A percentile compares a stretch with the other conserved stretches of the same genome.
Conservation (phyloP, 2,797 vertebrate species). For the Rachycentron canadum region DNA sequence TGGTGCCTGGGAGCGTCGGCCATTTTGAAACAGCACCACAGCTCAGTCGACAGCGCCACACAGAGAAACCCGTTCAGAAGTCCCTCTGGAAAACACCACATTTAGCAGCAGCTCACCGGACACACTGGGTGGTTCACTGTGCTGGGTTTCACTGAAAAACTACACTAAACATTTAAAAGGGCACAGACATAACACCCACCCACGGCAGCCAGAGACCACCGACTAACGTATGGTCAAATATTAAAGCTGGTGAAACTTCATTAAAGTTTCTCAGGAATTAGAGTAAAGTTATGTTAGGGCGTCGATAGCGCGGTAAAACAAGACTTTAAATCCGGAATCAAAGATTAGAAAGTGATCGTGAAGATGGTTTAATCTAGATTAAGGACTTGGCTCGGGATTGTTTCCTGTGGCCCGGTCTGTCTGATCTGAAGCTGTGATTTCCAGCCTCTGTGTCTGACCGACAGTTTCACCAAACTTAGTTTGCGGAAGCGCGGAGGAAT, state of each 20-base stretch:
- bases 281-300: not conserved
- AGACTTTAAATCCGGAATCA: not conserved
- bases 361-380: not conserved
- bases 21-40: constrained; percentile 91
- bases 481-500: constrained; percentile 66
- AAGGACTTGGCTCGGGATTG: not conserved
- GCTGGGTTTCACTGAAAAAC: too few species aligned
- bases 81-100: not conserved
- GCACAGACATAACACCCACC: too few species aligned
- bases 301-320: not conserved
- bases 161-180: too few species aligned
- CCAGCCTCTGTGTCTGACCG: constrained; percentile 15
- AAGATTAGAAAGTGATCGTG: constrained; percentile 2
- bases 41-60: constrained; percentile 78
- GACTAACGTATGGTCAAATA: not conserved
- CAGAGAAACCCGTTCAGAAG: not conserved
- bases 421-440: not conserved
- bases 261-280: not conserved
- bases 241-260: not conserved
- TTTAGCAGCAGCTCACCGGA: too few species aligned
- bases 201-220: too few species aligned
- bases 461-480: constrained; percentile 43
- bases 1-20: too few species aligned
- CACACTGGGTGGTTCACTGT: too few species aligned
- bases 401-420: not conserved